Evolutionary conservation across 2,113 vertebrate genomes (phyloP).

Genomic region (Paralichthys olivaceus): DNA sequence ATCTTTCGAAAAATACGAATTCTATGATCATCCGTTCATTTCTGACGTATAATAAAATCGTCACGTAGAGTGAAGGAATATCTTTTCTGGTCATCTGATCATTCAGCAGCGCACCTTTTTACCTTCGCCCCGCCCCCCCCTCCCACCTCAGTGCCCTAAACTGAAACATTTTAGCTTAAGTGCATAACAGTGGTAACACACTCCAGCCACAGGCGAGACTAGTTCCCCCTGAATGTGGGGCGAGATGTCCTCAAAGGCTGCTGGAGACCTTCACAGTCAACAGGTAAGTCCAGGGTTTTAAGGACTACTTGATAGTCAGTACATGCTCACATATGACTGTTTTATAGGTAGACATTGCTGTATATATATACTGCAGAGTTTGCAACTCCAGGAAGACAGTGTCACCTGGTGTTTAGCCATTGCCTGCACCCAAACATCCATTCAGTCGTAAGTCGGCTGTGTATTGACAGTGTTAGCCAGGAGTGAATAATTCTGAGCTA

Average conservation of each 20-base stretch:
- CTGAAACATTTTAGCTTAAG: neutral
- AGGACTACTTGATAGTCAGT: neutral
- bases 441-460: constrained; percentile 10
- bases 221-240: constrained; percentile 38
- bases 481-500: neutral
- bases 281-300: constrained; percentile 70
- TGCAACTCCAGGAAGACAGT: neutral
- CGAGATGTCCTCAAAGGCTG: constrained; percentile 27
- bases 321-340: neutral
- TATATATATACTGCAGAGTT: neutral
- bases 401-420: neutral
- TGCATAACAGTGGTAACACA: neutral
- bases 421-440: neutral
- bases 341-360: neutral
- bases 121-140: neutral
- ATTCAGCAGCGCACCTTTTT: constrained; percentile 3
- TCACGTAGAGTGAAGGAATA: constrained; percentile 17
- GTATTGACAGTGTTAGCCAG: neutral
- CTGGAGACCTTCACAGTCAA: constrained; percentile 41
- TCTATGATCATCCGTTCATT: neutral
- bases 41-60: constrained; percentile 1
- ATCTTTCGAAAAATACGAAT: constrained; percentile 1
- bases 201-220: constrained; percentile 17
- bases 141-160: constrained; percentile 14
- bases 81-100: constrained; percentile 6